Evolutionary conservation across 2,888 invertebrate genomes (phyloP).

Genomic region (Epinotia brunnichana): DNA sequence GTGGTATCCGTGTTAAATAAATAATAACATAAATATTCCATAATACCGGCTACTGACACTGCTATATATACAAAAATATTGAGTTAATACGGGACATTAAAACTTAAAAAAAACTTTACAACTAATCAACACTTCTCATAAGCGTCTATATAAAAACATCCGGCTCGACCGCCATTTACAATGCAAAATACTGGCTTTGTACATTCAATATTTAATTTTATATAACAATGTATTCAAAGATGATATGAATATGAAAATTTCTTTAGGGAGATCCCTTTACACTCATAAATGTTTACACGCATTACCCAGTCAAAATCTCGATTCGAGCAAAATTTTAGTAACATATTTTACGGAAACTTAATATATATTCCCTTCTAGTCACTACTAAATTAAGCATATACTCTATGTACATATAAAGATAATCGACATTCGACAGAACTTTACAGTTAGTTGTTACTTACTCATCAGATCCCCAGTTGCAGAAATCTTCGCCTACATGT

Average conservation of each 20-base stretch:
- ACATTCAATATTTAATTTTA: conserved; percentile 45
- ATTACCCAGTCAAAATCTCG: conserved; percentile 14
- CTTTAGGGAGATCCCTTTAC: not conserved
- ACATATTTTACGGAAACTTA: conserved; percentile 8
- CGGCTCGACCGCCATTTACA: conserved; percentile 42
- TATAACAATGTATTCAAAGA: conserved; percentile 23
- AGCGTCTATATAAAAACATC: conserved; percentile 45
- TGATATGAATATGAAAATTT: conserved; percentile 32
- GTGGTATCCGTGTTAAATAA: conserved; percentile 31
- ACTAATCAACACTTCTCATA: conserved; percentile 42
- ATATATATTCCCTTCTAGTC: conserved; percentile 10
- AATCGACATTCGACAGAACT: not conserved
- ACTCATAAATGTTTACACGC: not conserved
- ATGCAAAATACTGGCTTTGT: conserved; percentile 53
- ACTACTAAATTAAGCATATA: conserved; percentile 5
- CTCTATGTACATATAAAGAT: conserved; percentile 8
- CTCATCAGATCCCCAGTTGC: not conserved
- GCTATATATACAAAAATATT: conserved; percentile 33
- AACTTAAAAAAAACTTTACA: conserved; percentile 40
- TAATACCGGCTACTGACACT: conserved; percentile 19
- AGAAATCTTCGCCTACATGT: not conserved
- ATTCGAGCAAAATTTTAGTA: conserved; percentile 20
- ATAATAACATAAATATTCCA: conserved; percentile 41
- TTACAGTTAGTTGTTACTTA: not conserved
- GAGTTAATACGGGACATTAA: conserved; percentile 21